Conservation (phyloP, 2,113 vertebrate genomes). For the Hippocampus abdominalis region DNA sequence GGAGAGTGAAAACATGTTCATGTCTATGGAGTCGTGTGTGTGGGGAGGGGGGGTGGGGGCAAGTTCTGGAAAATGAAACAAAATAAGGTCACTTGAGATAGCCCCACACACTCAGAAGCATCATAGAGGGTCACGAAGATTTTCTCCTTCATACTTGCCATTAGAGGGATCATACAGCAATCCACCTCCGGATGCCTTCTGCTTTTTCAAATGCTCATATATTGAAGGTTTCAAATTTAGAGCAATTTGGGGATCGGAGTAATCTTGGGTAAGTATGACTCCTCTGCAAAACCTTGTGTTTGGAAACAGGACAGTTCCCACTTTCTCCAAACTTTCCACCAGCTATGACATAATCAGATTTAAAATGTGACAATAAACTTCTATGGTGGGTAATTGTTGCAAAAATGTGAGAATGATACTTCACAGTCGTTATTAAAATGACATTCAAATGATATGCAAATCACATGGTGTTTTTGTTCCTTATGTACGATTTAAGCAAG, state of each 20-base stretch:
- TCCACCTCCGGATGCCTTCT: slow-evolving; percentile 35
- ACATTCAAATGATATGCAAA: slow-evolving; percentile 58
- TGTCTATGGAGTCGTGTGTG: slow-evolving; percentile 4
- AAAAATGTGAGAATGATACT: slow-evolving; percentile 13
- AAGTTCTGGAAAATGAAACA: slow-evolving; percentile 15
- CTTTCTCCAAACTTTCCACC: slow-evolving; percentile 24
- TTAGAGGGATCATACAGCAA: slow-evolving; percentile 29
- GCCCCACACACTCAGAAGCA: slow-evolving; percentile 5
- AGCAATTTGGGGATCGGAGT: slow-evolving; percentile 61
- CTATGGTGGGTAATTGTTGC: slow-evolving; percentile 16
- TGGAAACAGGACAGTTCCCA: slow-evolving; percentile 14
- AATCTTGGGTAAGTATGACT: slow-evolving; percentile 43
- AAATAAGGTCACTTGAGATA: slow-evolving; percentile 19
- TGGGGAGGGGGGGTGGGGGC: not conserved
- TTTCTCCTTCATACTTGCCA: slow-evolving; percentile 47
- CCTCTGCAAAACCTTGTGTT: not conserved
- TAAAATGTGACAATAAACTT: slow-evolving; percentile 30
- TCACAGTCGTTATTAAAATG: slow-evolving; percentile 51
- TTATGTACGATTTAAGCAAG: slow-evolving; percentile 59
- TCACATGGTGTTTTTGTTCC: slow-evolving; percentile 35
- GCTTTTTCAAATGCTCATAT: slow-evolving; percentile 46
- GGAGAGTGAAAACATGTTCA: slow-evolving; percentile 16
- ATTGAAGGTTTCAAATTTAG: slow-evolving; percentile 60
- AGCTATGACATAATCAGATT: slow-evolving; percentile 8
- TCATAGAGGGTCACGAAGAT: slow-evolving; percentile 38